A percentile compares a stretch with the other conserved stretches of the same genome.
These are phyloP conservation scores for Heteromyza rotundicornis DNA, from an alignment of 2,888 invertebrate species.

Conservation along the genomic window DNA sequence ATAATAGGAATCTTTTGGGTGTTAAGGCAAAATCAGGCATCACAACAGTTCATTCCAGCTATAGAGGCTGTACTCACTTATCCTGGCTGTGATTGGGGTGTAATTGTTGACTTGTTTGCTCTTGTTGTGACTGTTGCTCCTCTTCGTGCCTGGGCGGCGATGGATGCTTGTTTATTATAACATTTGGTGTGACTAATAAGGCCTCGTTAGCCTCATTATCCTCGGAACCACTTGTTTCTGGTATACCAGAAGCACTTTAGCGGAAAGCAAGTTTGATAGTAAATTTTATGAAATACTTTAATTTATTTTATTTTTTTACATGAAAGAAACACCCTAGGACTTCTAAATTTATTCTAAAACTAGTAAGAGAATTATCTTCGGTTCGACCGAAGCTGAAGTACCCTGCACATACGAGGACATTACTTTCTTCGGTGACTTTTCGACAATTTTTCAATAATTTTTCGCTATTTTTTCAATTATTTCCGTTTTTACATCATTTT, in stretches of 20 bases:
- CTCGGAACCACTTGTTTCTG: constrained; percentile 31
- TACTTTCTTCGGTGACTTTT: no score
- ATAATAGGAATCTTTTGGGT: constrained; percentile 18
- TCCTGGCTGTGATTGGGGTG: constrained; percentile 49
- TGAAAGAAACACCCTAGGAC: no score
- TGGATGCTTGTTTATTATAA: constrained; percentile 54
- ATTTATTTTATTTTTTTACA: no score
- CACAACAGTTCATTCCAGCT: constrained; percentile 13
- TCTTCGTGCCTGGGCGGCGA: constrained; percentile 43
- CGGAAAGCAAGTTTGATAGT: constrained; percentile 17
- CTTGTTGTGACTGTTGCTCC: constrained; percentile 25
- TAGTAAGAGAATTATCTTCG: no score
- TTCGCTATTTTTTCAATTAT: no score
- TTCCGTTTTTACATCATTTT: no score
- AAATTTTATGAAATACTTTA: no score
- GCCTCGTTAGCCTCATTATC: constrained; percentile 21
- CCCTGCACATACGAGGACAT: no score
- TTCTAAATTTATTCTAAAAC: no score
- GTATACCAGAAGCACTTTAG: constrained; percentile 14
- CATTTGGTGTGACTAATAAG: constrained; percentile 36
- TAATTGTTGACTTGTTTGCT: constrained; percentile 36
- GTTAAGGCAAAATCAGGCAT: constrained; percentile 35
- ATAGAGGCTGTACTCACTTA: constrained; percentile 56
- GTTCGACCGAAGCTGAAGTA: no score
- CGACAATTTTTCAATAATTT: no score